Conservation (phyloP, 2,797 vertebrate species). For the Ctenopoma multispine region DNA sequence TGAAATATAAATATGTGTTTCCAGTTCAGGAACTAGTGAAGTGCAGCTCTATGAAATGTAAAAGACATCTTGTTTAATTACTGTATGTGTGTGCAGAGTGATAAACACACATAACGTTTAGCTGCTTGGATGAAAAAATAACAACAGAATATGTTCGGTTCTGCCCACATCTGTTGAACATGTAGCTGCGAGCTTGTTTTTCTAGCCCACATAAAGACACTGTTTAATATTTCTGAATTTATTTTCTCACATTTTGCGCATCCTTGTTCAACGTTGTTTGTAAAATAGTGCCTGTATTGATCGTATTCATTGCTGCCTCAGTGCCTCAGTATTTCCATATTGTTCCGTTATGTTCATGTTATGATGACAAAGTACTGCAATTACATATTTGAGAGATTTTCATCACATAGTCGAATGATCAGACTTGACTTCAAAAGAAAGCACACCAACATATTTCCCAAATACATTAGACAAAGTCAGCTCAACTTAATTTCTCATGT, state of each 20-base stretch:
- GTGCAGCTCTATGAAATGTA: background rate
- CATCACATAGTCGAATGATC: background rate
- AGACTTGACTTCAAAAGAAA: too few relatives aligned
- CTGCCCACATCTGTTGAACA: slow-evolving; percentile 2
- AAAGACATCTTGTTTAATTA: background rate
- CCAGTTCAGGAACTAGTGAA: background rate
- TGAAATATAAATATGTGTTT: slow-evolving; percentile 25
- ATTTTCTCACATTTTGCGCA: background rate
- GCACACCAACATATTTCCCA: too few relatives aligned
- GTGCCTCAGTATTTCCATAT: background rate
- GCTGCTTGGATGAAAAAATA: background rate
- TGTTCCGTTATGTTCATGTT: background rate
- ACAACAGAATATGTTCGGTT: background rate
- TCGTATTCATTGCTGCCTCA: background rate
- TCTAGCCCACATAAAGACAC: background rate
- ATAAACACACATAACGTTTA: slow-evolving; percentile 4
- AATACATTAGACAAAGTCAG: too few relatives aligned
- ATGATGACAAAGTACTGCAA: background rate
- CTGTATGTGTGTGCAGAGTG: background rate
- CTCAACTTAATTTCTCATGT: background rate
- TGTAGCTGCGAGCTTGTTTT: background rate
- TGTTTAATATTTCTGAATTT: too few relatives aligned
- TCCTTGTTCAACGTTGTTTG: background rate
- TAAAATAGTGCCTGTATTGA: background rate
- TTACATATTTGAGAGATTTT: background rate